Conservation (phyloP, 64 coral and sea anemone species). For the Pachyseris speciosa region DNA sequence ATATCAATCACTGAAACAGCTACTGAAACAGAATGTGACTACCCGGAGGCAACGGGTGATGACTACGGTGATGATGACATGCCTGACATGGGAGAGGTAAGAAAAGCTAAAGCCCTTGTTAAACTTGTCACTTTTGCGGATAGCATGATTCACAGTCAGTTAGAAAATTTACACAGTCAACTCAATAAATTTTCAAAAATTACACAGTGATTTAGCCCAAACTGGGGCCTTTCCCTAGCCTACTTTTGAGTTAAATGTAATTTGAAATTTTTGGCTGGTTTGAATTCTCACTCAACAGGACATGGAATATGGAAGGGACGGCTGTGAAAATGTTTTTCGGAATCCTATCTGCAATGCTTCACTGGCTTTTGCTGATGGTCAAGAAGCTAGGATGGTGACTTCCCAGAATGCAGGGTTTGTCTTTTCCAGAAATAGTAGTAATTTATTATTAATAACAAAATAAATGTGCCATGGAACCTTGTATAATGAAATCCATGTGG, state of each 20-base stretch:
- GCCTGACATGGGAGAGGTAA: slow-evolving; percentile 67
- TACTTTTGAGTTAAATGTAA: background rate
- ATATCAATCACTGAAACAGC: background rate
- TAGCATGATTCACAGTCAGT: too few relatives aligned
- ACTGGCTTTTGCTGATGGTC: slow-evolving; percentile 89
- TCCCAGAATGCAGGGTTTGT: slow-evolving; percentile 76
- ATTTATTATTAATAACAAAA: background rate
- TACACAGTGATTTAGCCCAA: too few relatives aligned
- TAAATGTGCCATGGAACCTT: background rate
- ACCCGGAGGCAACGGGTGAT: slow-evolving; percentile 58
- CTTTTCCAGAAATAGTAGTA: too few relatives aligned
- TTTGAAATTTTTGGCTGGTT: too few relatives aligned
- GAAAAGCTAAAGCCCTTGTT: too few relatives aligned
- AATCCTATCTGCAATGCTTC: slow-evolving; percentile 53
- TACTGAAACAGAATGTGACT: slow-evolving; percentile 43
- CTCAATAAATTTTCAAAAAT: too few relatives aligned
- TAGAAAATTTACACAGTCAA: too few relatives aligned
- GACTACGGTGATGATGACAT: slow-evolving; percentile 66
- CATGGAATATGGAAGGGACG: slow-evolving; percentile 84
- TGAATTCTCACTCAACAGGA: slow-evolving; percentile 39
- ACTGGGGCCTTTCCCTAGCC: background rate
- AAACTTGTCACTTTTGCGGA: too few relatives aligned
- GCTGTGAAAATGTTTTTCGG: slow-evolving; percentile 44
- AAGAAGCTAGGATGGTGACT: slow-evolving; percentile 82
- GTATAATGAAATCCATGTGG: too few relatives aligned